Evolutionary conservation across 2,888 invertebrate genomes (phyloP).

Genomic region (Argyresthia albistria): DNA sequence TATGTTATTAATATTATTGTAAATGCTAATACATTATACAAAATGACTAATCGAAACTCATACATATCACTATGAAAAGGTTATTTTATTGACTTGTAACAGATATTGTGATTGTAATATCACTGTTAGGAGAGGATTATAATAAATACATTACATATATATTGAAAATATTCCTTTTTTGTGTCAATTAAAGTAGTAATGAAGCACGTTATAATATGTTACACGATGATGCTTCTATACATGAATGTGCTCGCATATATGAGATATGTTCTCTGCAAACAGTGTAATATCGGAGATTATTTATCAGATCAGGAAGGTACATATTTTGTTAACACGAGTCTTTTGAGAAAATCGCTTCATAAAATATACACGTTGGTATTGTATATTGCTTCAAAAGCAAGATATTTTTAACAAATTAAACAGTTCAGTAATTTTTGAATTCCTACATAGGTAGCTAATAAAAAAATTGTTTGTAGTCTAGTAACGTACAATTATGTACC

Average conservation of each 20-base stretch:
- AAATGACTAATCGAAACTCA: slow-evolving; percentile 26
- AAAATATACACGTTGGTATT: not conserved
- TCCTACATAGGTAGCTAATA: not conserved
- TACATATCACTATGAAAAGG: slow-evolving; percentile 51
- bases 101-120: slow-evolving; percentile 24
- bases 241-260: not conserved
- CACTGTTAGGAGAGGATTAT: slow-evolving; percentile 12
- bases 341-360: not conserved
- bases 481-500: slow-evolving; percentile 13
- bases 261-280: not conserved
- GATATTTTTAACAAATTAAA: not conserved
- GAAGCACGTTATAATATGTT: slow-evolving; percentile 23
- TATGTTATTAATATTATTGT: slow-evolving; percentile 1
- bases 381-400: slow-evolving; percentile 12
- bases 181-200: slow-evolving; percentile 62
- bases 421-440: slow-evolving; percentile 1
- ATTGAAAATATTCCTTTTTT: slow-evolving; percentile 65
- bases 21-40: not conserved
- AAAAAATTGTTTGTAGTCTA: not conserved
- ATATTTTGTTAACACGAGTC: not conserved
- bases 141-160: slow-evolving; percentile 21
- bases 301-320: not conserved
- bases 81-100: slow-evolving; percentile 19
- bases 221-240: slow-evolving; percentile 35
- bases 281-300: not conserved